A percentile compares a stretch with the other conserved stretches of the same genome.
Conservation (phyloP, 2,888 invertebrate genomes). For the Metacarcinus magister region DNA sequence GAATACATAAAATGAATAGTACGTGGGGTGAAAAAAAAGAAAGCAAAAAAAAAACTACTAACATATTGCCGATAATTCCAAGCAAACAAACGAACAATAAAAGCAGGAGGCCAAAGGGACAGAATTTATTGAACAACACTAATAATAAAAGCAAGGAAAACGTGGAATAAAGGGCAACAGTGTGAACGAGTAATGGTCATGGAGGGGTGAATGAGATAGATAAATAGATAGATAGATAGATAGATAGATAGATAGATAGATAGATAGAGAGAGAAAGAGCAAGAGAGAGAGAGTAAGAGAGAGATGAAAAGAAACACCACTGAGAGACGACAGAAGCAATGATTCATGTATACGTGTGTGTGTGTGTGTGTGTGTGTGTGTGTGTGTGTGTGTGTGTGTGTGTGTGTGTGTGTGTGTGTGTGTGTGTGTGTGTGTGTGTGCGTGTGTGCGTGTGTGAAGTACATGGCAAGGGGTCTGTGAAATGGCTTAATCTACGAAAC, state of each 20-base stretch:
- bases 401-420: neutral
- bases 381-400: neutral
- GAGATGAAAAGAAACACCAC: constrained; percentile 16
- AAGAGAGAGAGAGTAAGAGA: constrained; percentile 34
- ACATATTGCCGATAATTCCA: neutral
- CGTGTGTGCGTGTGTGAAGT: too few species aligned
- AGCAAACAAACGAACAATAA: constrained; percentile 21
- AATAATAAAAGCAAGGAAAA: constrained; percentile 17
- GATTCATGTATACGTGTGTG: too few species aligned
- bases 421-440: neutral
- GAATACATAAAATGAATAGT: neutral
- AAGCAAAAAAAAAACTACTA: neutral
- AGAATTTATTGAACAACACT: constrained; percentile 11
- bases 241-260: constrained; percentile 16
- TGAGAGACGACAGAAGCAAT: too few species aligned
- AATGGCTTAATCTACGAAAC: neutral
- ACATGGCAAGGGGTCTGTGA: neutral
- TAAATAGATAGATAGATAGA: too few species aligned
- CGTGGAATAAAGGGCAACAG: neutral
- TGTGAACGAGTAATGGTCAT: neutral
- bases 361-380: too few species aligned
- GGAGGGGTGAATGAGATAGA: neutral
- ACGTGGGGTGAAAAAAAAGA: neutral
- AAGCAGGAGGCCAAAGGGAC: neutral
- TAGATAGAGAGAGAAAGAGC: constrained; percentile 26